A percentile compares a stretch with the other conserved stretches of the same genome.
Evolutionary conservation across 2,113 vertebrate genomes (phyloP).

Genomic region (Hydropotes inermis): DNA sequence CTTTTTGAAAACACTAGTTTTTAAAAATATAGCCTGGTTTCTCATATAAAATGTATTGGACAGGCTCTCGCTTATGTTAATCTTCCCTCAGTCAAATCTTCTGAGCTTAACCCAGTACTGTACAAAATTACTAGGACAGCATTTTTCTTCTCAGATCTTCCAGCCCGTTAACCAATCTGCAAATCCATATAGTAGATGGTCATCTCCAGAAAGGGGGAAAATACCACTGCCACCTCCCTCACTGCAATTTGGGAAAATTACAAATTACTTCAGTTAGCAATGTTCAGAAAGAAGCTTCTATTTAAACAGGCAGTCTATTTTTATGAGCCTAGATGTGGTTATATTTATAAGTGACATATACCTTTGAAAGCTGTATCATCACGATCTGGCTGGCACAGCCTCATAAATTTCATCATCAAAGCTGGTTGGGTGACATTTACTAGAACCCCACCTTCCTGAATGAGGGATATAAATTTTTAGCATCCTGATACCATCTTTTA

Average conservation of each 20-base stretch:
- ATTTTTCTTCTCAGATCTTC: conserved; percentile 39
- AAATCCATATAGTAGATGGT: conserved; percentile 12
- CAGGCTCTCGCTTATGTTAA: not conserved
- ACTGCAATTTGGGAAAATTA: not conserved
- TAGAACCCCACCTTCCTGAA: not conserved
- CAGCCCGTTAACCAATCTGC: conserved; percentile 30
- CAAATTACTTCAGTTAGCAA: not conserved
- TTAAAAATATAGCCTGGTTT: not conserved
- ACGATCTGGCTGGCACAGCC: not conserved
- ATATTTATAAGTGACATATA: not conserved
- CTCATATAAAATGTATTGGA: not conserved
- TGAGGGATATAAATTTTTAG: not conserved
- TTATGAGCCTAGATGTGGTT: not conserved
- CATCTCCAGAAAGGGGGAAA: not conserved
- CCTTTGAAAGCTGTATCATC: conserved; percentile 6
- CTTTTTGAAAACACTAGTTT: not conserved
- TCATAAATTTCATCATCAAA: conserved; percentile 9
- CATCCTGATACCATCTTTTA: not conserved
- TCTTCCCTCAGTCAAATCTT: conserved; percentile 1
- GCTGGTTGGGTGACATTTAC: not conserved
- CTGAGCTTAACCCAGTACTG: not conserved
- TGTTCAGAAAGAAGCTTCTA: conserved; percentile 10
- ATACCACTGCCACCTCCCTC: not conserved
- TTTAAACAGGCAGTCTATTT: conserved; percentile 32
- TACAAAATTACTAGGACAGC: not conserved